These are phyloP conservation scores for Stigmatopora nigra DNA, from an alignment of 2,113 vertebrate genomes.

Conservation along the genomic window DNA sequence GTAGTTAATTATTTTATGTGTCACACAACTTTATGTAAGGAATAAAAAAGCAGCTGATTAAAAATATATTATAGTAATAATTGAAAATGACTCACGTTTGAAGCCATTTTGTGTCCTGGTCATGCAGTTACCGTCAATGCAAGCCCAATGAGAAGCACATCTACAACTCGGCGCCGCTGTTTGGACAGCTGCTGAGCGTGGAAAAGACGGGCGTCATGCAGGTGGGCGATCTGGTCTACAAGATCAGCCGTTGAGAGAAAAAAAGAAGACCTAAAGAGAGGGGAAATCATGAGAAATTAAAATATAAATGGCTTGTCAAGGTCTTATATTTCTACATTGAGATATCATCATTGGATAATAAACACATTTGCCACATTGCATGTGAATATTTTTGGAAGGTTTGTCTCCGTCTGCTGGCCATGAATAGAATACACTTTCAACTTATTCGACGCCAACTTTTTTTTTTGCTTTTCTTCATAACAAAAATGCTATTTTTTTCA, in stretches of 20 bases:
- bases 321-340: no score
- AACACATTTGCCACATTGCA: neutral
- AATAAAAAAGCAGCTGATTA: no score
- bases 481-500: slow-evolving; percentile 1
- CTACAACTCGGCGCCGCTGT: slow-evolving; percentile 74
- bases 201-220: slow-evolving; percentile 72
- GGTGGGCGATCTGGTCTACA: slow-evolving; percentile 82
- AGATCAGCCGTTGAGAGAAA: slow-evolving; percentile 59
- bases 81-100: neutral
- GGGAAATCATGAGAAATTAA: neutral
- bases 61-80: neutral
- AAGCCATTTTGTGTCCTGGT: neutral
- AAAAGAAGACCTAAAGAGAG: neutral
- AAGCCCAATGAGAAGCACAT: slow-evolving; percentile 71
- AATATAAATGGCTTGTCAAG: no score
- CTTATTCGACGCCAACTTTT: neutral
- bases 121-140: slow-evolving; percentile 77
- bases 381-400: neutral
- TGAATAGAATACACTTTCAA: neutral
- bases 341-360: neutral
- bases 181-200: slow-evolving; percentile 78
- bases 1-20: no score
- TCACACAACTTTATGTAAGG: no score
- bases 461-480: neutral
- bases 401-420: neutral